These are phyloP conservation scores for Polyommatus iphigenia DNA, from an alignment of 2,888 invertebrate species.

Conservation along the genomic window DNA sequence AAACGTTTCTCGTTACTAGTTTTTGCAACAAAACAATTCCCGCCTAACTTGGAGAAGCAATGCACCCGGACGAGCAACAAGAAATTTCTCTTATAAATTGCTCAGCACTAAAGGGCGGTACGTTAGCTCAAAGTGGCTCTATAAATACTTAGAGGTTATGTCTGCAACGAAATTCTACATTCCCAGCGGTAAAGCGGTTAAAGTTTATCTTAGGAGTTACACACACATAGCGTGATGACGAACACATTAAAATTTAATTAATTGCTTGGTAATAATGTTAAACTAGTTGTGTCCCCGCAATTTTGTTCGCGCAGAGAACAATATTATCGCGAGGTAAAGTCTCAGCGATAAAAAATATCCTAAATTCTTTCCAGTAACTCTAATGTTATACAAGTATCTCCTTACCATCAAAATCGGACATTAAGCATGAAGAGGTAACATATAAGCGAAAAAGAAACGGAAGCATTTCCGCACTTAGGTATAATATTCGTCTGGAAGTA, in stretches of 20 bases:
- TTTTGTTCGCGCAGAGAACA: background rate
- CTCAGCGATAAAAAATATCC: too few relatives aligned
- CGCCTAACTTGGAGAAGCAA: conserved; percentile 5
- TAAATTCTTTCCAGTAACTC: too few relatives aligned
- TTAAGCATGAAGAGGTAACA: too few relatives aligned
- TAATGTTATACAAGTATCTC: too few relatives aligned
- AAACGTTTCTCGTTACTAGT: background rate
- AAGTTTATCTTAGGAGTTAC: background rate
- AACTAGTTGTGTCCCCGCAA: background rate
- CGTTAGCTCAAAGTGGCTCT: conserved; percentile 6
- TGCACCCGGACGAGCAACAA: background rate
- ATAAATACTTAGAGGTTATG: background rate
- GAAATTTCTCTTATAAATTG: conserved; percentile 8
- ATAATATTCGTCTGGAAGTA: background rate
- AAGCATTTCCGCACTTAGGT: background rate
- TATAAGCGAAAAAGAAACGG: background rate
- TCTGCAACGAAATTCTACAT: background rate
- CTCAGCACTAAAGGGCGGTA: conserved; percentile 1
- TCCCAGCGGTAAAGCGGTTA: background rate
- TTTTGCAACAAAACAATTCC: conserved; percentile 7
- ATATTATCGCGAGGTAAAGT: too few relatives aligned
- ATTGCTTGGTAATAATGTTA: too few relatives aligned
- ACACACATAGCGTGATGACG: background rate
- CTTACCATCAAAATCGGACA: too few relatives aligned
- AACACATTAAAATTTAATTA: background rate